Evolutionary conservation across 2,797 vertebrate species (phyloP), one percentile per base, ranked within the genome.

Genomic region (Bufotes viridis): DNA sequence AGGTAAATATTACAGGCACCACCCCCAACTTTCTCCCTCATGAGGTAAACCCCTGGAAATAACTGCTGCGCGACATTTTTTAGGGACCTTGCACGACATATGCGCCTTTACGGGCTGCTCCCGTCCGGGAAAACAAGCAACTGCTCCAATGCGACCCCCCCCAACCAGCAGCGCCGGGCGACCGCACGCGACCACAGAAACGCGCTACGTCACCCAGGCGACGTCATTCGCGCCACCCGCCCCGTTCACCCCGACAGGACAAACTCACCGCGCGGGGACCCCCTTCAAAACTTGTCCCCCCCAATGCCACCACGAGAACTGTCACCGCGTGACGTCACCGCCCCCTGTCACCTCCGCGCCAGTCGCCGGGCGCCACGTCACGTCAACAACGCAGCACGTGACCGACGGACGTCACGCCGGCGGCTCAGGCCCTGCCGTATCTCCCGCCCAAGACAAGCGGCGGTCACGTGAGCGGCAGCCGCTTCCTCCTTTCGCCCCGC

Each of bases 361-460:
- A 88, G 82, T 88, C 53, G 24, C 63, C n/a, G n/a, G 34, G 51
- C 76, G 82, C 78, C 82, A 88, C 87, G 87, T 88, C 87, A 88
- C 87, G 76, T 10, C n/a, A 74, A 60, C 67, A 69, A 42, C 78
- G 6, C 5, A 13, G 42, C 87, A 89, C 87, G 83, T 89, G 87
- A 89, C 78, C 42, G 34, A 34, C 83, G 58, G 14, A 60, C 87
- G 87, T 89, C 78, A 85, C 76, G 61, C 53, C 63, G 29, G 51
- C 55, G 49, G 76, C 76, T 24, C 82, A 12, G 67, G 76, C 87
- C 82, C 34, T 51, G 29, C 60, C 26, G n/a, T 49, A 55, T 85
- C 83, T 76, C 78, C 83, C 87, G 76, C 82, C 87, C 82, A 22
- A 70, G 51, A 74, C 83, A 15, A 76, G 51, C 67, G 42, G 49